Evolutionary conservation across 2,797 vertebrate species (phyloP).

Genomic region (Malurus splendens): DNA sequence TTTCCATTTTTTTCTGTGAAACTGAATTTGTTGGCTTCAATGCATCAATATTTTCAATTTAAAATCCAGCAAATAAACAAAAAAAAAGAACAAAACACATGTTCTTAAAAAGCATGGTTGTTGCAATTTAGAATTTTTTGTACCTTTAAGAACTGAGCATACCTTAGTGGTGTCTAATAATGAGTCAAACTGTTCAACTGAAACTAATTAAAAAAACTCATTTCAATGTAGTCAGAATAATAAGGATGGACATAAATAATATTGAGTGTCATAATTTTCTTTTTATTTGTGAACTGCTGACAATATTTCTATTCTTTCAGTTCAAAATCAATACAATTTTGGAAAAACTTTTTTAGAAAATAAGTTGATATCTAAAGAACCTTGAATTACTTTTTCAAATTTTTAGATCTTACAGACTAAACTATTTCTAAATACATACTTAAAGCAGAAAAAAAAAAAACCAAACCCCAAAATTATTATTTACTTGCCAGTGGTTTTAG

Average conservation of each 20-base stretch:
- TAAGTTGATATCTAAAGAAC: not conserved
- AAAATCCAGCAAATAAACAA: not conserved
- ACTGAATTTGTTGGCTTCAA: not conserved
- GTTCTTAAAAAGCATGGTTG: not conserved
- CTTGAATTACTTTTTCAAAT: not conserved
- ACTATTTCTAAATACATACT: not conserved
- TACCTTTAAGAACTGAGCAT: not conserved
- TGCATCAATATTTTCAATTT: not conserved
- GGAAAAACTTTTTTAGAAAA: not conserved
- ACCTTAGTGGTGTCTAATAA: not conserved
- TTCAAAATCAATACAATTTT: not conserved
- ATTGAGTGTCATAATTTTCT: not conserved
- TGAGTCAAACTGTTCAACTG: not conserved
- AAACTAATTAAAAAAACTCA: not conserved
- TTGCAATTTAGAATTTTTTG: not conserved
- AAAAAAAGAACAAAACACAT: rapidly evolving
- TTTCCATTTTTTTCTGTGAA: not conserved
- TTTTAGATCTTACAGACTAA: not conserved
- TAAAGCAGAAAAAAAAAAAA: not conserved
- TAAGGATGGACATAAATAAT: not conserved
- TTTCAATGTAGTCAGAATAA: not conserved
- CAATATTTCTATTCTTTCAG: not conserved
- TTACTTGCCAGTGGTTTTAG: not conserved
- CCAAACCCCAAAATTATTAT: not conserved
- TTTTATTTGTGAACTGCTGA: not conserved